Base-by-base conservation (phyloP, 2,113 vertebrate species). In the Kryptolebias marmoratus region DNA sequence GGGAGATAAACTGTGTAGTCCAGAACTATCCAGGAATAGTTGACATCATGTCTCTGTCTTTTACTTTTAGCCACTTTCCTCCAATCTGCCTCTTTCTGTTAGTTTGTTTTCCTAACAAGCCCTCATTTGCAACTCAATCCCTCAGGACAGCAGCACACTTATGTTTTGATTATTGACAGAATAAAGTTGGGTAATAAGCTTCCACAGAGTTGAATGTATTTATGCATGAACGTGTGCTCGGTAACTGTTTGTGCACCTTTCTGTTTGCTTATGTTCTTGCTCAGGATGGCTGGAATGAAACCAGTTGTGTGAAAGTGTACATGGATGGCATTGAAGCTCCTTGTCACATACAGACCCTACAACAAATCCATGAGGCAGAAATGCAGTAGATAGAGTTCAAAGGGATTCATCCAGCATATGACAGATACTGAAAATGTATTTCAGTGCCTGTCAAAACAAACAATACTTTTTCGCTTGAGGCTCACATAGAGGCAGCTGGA, bases 371-470 rank as follows among this genome's bases (percentile, higher is more conserved):
- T 1, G 65, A 68, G 63, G 78, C 71, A 70, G 72, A 65, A 63
- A 54, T 18, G 30, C 28, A 55, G 77, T 30, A 72, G 69, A 80
- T 63, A 68, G 73, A 80, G 70, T 71, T 83, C 72, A 77, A 45
- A 85, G 55, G 68, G 77, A 82, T 70, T 69, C 82, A 64, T 67
- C 27, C 65, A 62, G 71, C 63, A 15, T 67, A 7, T 83, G 81
- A 86, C 81, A 86, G 81, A 75, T 50, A 68, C 64, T 71, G 68
- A 77, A 87, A 87, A 87, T 64, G 32, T 74, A 86, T 89, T 89
- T 89, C 73, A 74, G 60, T 1, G 55, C 12, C 78, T 89, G 79
- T 89, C 83, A 86, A 73, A 87, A 87, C 81, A 87, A 85, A 87
- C 80, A 81, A 63, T 14, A 61, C 53, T 64, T 55, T 59, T 60